Percentiles rank a stretch among this genome's conserved stretches.
Evolutionary conservation across 1,140 invertebrate species (phyloP).

Genomic region (Akabosia matsudoensis): DNA sequence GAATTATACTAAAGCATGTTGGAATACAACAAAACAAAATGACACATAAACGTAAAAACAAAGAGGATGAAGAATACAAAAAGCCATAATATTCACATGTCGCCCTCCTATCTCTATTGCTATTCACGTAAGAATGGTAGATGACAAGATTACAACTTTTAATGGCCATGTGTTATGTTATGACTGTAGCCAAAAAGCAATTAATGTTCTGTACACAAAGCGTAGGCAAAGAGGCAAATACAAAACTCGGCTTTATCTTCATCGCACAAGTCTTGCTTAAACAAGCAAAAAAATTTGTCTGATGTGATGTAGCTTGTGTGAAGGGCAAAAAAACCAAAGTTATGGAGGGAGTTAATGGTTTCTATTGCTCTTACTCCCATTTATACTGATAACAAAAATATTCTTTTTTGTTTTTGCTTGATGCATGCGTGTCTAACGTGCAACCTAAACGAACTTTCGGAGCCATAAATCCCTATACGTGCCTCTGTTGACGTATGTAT

Average conservation of each 20-base stretch:
- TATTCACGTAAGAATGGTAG: slow-evolving; percentile 7
- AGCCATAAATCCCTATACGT: slow-evolving; percentile 15
- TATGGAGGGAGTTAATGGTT: not conserved
- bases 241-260: not conserved
- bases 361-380: not conserved
- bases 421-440: not conserved
- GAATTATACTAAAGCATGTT: too few species aligned
- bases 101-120: not conserved
- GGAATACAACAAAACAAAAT: too few species aligned
- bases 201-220: not conserved
- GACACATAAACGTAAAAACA: not conserved
- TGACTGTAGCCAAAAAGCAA: not conserved
- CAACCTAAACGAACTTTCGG: not conserved
- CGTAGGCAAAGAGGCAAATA: not conserved
- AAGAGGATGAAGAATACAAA: not conserved
- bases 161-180: slow-evolving; percentile 1
- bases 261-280: not conserved
- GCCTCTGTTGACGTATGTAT: not conserved
- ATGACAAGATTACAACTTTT: slow-evolving; percentile 17
- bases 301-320: not conserved
- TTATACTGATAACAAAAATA: too few species aligned
- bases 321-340: not conserved
- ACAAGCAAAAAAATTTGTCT: slow-evolving; percentile 3
- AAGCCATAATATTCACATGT: not conserved
- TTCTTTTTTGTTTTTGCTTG: too few species aligned